Conservation (phyloP, 2,888 invertebrate genomes). For the Dicranocentrus wangi region DNA sequence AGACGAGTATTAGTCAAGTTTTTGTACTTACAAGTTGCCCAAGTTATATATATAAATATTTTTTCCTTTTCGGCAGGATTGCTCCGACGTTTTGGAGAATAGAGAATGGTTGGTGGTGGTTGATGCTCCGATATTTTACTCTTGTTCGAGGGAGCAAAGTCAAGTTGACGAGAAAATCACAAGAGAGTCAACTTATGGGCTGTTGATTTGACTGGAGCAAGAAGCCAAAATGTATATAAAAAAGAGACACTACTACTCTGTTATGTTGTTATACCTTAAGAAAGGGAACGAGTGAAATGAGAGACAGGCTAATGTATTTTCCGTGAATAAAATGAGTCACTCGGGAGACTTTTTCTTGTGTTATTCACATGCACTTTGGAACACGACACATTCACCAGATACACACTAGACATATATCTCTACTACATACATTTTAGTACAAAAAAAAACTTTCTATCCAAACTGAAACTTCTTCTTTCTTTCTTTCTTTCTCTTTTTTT, state of each 20-base stretch:
- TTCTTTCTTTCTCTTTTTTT: conserved; percentile 29
- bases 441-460: conserved; percentile 3
- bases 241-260: conserved; percentile 17
- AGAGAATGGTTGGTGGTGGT: conserved; percentile 7
- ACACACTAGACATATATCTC: conserved; percentile 2
- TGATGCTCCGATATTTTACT: not conserved
- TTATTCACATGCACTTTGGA: conserved; percentile 65
- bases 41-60: conserved; percentile 4
- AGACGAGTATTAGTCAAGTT: not conserved
- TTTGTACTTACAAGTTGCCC: not conserved
- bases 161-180: conserved; percentile 54
- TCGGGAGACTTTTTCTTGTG: conserved; percentile 64
- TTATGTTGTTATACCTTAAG: conserved; percentile 43
- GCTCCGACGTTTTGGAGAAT: conserved; percentile 36
- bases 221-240: conserved; percentile 28
- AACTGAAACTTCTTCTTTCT: conserved; percentile 7
- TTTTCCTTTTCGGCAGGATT: too few species aligned
- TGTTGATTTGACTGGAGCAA: conserved; percentile 58
- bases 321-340: conserved; percentile 68
- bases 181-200: conserved; percentile 56
- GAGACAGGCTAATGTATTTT: conserved; percentile 66
- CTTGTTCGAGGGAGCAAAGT: not conserved
- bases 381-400: conserved; percentile 47
- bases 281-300: conserved; percentile 53
- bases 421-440: not conserved